Evolutionary conservation across 2,888 invertebrate species (phyloP), one percentile per base, ranked within the genome.

Genomic region (Amphipoea lucens): DNA sequence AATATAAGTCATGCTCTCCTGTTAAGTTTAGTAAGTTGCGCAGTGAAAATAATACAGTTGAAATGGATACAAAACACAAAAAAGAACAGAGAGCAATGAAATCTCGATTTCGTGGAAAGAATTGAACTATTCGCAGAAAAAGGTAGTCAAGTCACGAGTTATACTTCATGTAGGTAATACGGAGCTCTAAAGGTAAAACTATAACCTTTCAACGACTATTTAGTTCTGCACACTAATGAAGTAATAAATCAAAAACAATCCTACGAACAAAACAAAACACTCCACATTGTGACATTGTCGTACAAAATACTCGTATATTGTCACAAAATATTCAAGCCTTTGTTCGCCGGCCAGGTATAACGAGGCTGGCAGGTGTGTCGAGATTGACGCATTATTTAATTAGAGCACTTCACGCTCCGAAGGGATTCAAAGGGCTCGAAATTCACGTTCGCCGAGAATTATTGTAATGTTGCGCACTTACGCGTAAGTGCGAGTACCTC

Each of bases 311-410:
- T 29, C 29, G 29, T 29, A 80, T 78, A 76, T 73, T 81, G 78
- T 89, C 77, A 82, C 54, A 68, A 81, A 83, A 78, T 86, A 83
- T 82, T 42, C 74, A 87, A 84, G 82, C 87, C 81, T 89, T 84
- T 72, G 81, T 85, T 83, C 67, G 76, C n/a, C 78, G 81, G 40
- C 75, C 73, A 74, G 66, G 89, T 84, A 85, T 81, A 83, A 79
- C 76, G 73, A 81, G 78, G 36, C 71, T 68, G 81, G 77, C 90
- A 90, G 90, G 90, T 89, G 89, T 66, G 89, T 79, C 40, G 83
- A 83, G 83, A 87, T 85, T 90, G 90, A 85, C 83, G 89, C 83
- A 66, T 82, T 90, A 90, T 90, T 89, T 89, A 90, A 89, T 89
- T 89, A 89, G 87, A 90, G 82, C 83, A 87, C 89, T 89, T 88